A percentile compares a stretch with the other conserved stretches of the same genome.
phyloP scores from a whole-genome alignment of 2,888 invertebrate species.

The Melangyna quadrimaculata region DNA sequence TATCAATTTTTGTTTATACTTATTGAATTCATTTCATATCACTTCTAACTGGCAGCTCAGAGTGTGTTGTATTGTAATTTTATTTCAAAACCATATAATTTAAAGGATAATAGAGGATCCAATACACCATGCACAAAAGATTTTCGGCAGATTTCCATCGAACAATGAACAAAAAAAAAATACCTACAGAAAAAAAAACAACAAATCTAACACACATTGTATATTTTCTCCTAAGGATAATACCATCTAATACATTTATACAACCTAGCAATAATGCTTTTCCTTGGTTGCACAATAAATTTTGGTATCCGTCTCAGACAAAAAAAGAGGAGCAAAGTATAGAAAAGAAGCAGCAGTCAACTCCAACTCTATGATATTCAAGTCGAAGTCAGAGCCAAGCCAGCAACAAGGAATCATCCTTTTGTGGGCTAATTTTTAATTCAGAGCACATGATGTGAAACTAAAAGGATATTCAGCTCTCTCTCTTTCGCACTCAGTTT shows the following conservation, averaged over 20 bases:
- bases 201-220: conserved; percentile 41
- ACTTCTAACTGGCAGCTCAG: conserved; percentile 47
- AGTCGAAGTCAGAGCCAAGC: not conserved
- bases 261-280: conserved; percentile 32
- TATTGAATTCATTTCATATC: conserved; percentile 57
- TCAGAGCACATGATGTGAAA: conserved; percentile 72
- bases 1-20: conserved; percentile 40
- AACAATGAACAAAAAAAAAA: not conserved
- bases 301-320: conserved; percentile 67
- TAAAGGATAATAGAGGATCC: conserved; percentile 66
- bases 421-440: conserved; percentile 72
- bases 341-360: conserved; percentile 15
- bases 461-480: conserved; percentile 67
- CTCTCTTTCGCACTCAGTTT: not conserved
- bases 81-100: conserved; percentile 66
- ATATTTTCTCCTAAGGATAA: conserved; percentile 63
- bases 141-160: conserved; percentile 38
- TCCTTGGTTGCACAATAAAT: conserved; percentile 68
- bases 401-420: conserved; percentile 48
- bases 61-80: conserved; percentile 54
- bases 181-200: not conserved
- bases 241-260: conserved; percentile 29
- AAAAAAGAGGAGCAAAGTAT: conserved; percentile 11
- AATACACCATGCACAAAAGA: conserved; percentile 48
- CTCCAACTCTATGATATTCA: conserved; percentile 37